Conservation (phyloP, 2,113 vertebrate genomes). For the Lynx canadensis region DNA sequence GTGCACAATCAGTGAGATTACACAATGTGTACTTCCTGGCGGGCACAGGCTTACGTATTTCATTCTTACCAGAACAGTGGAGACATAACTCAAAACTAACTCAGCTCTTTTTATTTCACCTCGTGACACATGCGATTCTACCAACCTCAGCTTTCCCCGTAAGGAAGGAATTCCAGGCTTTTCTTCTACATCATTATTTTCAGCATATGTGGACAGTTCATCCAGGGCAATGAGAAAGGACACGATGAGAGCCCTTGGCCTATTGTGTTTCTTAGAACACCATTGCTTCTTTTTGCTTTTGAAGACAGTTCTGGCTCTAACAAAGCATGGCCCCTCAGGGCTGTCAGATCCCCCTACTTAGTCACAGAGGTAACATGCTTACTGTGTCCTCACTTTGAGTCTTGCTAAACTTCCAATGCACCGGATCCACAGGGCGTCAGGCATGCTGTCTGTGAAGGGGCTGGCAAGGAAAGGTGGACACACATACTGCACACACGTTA, state of each 20-base stretch:
- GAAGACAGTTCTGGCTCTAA: not conserved
- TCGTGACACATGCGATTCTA: not conserved
- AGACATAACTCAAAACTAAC: not conserved
- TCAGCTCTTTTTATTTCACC: not conserved
- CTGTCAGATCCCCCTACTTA: fast-evolving
- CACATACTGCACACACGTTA: fast-evolving
- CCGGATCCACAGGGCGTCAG: fast-evolving
- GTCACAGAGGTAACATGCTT: not conserved
- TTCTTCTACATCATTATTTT: not conserved
- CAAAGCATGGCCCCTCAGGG: not conserved
- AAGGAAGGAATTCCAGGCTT: too few species aligned
- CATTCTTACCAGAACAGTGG: not conserved
- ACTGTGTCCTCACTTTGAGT: not conserved
- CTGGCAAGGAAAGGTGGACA: fast-evolving
- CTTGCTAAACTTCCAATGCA: not conserved
- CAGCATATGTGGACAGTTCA: not conserved
- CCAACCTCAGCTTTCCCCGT: not conserved
- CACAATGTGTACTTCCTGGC: not conserved
- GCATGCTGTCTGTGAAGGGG: fast-evolving
- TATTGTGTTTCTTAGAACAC: not conserved
- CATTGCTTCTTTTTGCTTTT: not conserved
- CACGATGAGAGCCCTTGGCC: fast-evolving
- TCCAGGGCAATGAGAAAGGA: not conserved
- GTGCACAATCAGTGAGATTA: not conserved
- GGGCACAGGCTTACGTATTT: not conserved